phyloP scores from a whole-genome alignment of 2,797 vertebrate species.

The Crypturellus tataupa region DNA sequence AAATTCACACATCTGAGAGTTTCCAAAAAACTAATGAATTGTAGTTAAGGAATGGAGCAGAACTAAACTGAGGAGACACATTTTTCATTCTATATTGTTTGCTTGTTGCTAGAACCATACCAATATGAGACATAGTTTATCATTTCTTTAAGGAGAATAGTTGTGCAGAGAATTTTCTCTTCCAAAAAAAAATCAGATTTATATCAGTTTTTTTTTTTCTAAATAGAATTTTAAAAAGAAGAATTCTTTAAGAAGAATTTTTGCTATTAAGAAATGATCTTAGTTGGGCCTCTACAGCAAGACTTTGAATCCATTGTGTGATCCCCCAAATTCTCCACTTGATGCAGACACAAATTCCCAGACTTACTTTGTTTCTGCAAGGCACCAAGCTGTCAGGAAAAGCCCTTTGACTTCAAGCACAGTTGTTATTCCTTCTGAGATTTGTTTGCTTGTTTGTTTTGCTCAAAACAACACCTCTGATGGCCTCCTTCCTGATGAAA shows the following conservation, averaged over 20 bases:
- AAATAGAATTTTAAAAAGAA: background rate
- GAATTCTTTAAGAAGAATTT: too few relatives aligned
- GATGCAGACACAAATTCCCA: background rate
- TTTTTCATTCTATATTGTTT: background rate
- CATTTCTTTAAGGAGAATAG: background rate
- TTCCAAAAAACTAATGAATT: background rate
- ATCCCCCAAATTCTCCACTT: background rate
- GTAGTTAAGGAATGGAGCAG: background rate
- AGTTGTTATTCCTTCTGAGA: background rate
- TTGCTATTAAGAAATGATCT: too few relatives aligned
- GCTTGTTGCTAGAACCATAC: background rate
- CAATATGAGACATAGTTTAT: background rate
- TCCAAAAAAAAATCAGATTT: background rate
- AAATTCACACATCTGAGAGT: background rate
- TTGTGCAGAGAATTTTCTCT: slow-evolving; percentile 4
- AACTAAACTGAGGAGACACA: background rate
- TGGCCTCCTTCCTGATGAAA: background rate
- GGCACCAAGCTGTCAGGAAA: background rate
- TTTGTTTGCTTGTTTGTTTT: background rate
- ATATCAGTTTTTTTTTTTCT: background rate
- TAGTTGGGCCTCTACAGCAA: background rate
- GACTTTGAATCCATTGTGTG: fast-evolving
- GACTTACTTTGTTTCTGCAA: background rate
- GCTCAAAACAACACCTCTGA: background rate
- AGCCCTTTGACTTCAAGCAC: background rate